Evolutionary conservation across 2,113 vertebrate genomes (phyloP), one percentile per base, ranked within the genome.

Genomic region (Pogonocichla stellata): DNA sequence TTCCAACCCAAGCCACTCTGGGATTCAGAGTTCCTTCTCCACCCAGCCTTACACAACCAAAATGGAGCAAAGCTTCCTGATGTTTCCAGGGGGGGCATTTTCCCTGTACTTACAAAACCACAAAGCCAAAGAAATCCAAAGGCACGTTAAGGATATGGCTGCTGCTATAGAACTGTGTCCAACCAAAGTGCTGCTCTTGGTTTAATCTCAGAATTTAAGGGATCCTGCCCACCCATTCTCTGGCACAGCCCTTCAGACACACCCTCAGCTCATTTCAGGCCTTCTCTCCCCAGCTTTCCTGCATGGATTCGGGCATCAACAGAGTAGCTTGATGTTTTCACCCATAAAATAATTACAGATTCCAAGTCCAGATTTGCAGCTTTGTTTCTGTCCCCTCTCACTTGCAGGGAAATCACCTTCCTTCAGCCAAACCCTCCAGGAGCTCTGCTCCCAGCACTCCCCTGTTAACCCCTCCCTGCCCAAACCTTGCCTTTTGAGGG

Each of bases 391-490:
- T 34, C 7, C 1, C 24, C 24, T 45, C 38, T 66, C 28, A 19
- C 54, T 56, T 4, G 0, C 6, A 75, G 8, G 4, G 43, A 64
- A 74, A 75, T 19, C 2, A 0, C 43, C 29, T 69, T 58, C 71
- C 62, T 34, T 36, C 77, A 50, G 36, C 7, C 40, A 80, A 80
- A 34, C 24, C 54, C 38, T 19, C 20, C 19, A 70, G 80, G 11
- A 50, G 33, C 61, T 74, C 56, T 54, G 51, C 57, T 74, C 29
- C 38, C n/a, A 60, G 58, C 24, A 19, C 48, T 23, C n/a, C 34
- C 33, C 66, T 0, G 0, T 14, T 51, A 50, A 62, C 43, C 4
- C 1, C 67, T 66, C 50, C 2, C 25, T 66, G 50, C 36, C 67
- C 81, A 72, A n/a, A 42, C 26, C 29, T 51, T 24, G 28, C 22